Percentiles rank a stretch among this genome's conserved stretches.
These are phyloP conservation scores for Stratiolaelaps scimitus DNA, from an alignment of 1,140 invertebrate species.

Conservation along the genomic window DNA sequence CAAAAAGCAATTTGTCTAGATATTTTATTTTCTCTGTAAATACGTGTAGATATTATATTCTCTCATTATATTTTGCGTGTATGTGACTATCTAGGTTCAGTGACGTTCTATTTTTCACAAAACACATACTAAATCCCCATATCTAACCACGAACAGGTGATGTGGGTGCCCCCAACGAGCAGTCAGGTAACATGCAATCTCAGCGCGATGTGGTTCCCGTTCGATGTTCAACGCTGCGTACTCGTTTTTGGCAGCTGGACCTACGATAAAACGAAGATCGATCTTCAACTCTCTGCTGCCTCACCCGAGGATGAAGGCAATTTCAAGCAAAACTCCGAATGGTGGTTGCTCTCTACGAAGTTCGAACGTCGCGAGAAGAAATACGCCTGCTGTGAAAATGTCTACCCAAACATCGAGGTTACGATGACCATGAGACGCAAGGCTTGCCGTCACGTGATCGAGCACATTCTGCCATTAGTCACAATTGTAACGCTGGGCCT, in stretches of 20 bases:
- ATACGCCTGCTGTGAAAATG: slow-evolving; percentile 14
- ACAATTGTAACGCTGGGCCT: not conserved
- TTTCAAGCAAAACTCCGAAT: not conserved
- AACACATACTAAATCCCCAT: too few relatives aligned
- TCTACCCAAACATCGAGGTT: slow-evolving; percentile 6
- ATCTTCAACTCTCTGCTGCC: not conserved
- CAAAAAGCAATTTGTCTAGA: too few relatives aligned
- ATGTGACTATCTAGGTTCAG: too few relatives aligned
- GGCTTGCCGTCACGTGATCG: not conserved
- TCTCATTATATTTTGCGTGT: too few relatives aligned
- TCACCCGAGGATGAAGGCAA: not conserved
- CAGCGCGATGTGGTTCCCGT: not conserved
- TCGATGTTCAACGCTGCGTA: not conserved
- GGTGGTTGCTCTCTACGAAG: not conserved
- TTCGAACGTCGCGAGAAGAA: not conserved
- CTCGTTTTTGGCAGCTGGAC: slow-evolving; percentile 7
- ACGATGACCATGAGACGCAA: not conserved
- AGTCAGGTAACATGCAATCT: not conserved
- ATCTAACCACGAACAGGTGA: not conserved
- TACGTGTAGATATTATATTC: too few relatives aligned
- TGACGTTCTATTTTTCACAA: too few relatives aligned
- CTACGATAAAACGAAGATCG: not conserved
- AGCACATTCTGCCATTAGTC: not conserved
- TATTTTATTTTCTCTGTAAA: too few relatives aligned
- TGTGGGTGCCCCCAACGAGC: slow-evolving; percentile 1